Evolutionary conservation across 1,140 invertebrate genomes (phyloP), one percentile per base, ranked within the genome.

Genomic region (Apis florea): DNA sequence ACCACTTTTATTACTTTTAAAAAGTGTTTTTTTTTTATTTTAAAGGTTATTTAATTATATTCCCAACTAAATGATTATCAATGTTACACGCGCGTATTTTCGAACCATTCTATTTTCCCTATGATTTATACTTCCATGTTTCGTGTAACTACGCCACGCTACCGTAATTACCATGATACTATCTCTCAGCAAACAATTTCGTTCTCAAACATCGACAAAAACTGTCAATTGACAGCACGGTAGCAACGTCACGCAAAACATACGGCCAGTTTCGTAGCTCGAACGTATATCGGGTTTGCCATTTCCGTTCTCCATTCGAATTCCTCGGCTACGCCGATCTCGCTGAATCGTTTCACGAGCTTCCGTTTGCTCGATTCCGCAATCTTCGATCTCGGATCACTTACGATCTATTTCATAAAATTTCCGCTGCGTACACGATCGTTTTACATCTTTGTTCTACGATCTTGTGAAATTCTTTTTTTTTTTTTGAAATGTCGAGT

Each of bases 241-340:
- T 13, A 56, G 47, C 19, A 10, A 21, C 26, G 54, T 83, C 75
- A 70, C 71, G 66, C 71, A n/a, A 69, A 40, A 67, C 26, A 56
- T 24, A 15, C 13, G n/a, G 19, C 31, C 49, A 24, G 31, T 40
- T 21, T 21, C 53, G n/a, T 9, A 59, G 1, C 59, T 54, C 53
- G 67, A 47, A 47, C 59, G 53, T 68, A 12, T n/a, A 26, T 24
- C 40, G 72, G 21, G 72, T 54, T 78, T 58, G 40, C 63, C 70
- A n/a, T 79, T 85, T 86, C 83, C 79, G 83, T 79, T 85, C 79
- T 70, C 51, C 53, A 58, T 85, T 73, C 84, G 54, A 84, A 85
- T 82, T 82, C 73, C 67, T 75, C 61, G 58, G 53, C 2, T 40
- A 11, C 58, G 40, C 51, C 64, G 68, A 49, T 83, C 83, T 68